These are phyloP conservation scores for Drosophila sordidapex DNA, from an alignment of 2,888 invertebrate genomes.

Conservation along the genomic window DNA sequence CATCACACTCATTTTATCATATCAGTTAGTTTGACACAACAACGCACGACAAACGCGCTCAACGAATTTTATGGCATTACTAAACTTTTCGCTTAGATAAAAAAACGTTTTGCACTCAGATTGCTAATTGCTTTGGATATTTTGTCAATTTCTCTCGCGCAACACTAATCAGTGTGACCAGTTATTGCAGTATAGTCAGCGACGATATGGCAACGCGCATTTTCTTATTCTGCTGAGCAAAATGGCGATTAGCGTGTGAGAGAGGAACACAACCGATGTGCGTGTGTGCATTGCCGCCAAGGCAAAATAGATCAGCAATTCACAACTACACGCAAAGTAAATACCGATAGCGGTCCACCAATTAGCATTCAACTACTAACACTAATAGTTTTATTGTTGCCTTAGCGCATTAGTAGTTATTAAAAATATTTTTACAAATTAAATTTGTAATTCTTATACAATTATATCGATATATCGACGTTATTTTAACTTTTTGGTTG, in stretches of 20 bases:
- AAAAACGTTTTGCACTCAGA: constrained; percentile 59
- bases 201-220: constrained; percentile 68
- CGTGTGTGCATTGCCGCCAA: constrained; percentile 29
- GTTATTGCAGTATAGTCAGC: constrained; percentile 38
- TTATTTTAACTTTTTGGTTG: not conserved
- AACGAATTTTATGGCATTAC: constrained; percentile 49
- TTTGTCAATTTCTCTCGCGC: constrained; percentile 68
- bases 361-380: constrained; percentile 1
- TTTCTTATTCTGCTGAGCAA: constrained; percentile 27
- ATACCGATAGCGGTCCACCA: constrained; percentile 7
- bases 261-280: constrained; percentile 34
- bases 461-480: constrained; percentile 26
- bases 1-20: constrained; percentile 52
- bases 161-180: constrained; percentile 56
- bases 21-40: constrained; percentile 39
- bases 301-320: constrained; percentile 32
- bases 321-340: constrained; percentile 15
- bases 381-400: not conserved
- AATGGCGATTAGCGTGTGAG: constrained; percentile 25
- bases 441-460: not conserved
- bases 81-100: constrained; percentile 56
- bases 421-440: not conserved
- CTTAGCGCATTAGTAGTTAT: not conserved
- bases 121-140: constrained; percentile 61
- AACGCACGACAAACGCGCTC: constrained; percentile 30